phyloP scores from a whole-genome alignment of 2,113 vertebrate genomes.

The Cacatua alba region DNA sequence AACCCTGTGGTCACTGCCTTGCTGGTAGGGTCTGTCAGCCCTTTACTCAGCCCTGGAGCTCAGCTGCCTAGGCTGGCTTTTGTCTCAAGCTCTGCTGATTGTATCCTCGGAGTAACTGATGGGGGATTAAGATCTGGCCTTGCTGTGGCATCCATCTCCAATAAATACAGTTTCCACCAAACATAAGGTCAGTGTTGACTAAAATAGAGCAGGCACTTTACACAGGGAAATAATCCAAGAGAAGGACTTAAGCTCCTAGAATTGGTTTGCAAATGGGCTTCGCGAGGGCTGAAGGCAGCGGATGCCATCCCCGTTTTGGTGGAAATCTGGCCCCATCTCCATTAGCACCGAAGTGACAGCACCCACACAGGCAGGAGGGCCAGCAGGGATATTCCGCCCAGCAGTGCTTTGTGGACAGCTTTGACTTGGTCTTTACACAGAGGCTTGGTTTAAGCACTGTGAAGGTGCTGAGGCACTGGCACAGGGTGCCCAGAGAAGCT shows the following conservation, averaged over 20 bases:
- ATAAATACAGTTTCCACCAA: not conserved
- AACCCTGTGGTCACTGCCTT: not conserved
- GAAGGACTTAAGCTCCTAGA: not conserved
- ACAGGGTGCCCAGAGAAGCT: not conserved
- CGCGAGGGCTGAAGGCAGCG: not conserved
- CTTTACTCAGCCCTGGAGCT: not conserved
- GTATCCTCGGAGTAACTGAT: no score
- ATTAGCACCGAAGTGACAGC: rapidly evolving
- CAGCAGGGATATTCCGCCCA: not conserved
- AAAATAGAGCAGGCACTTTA: not conserved
- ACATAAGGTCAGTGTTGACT: not conserved
- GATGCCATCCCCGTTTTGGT: rapidly evolving
- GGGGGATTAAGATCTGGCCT: not conserved
- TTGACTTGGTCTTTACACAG: not conserved
- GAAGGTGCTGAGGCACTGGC: not conserved
- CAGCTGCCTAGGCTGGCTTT: not conserved
- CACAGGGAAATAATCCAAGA: not conserved
- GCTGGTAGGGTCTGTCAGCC: not conserved
- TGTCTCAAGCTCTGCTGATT: not conserved
- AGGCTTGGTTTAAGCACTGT: not conserved
- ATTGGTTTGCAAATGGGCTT: not conserved
- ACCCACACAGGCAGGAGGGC: not conserved
- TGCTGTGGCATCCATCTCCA: not conserved
- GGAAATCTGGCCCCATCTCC: not conserved
- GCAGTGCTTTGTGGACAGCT: not conserved